Evolutionary conservation across 2,113 vertebrate species (phyloP), one percentile per base, ranked within the genome.

Genomic region (Probosciger aterrimus): DNA sequence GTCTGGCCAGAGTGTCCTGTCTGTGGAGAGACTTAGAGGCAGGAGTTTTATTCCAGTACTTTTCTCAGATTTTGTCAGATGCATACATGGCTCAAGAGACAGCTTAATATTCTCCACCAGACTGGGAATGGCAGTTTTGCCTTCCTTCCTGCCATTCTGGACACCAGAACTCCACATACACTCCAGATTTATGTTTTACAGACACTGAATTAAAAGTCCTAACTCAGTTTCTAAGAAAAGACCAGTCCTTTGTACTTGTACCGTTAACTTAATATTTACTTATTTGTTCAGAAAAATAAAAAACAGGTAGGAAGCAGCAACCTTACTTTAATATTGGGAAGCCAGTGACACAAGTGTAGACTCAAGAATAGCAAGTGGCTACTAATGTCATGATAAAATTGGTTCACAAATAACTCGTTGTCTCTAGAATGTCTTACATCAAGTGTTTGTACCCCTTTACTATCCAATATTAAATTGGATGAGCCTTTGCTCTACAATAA

Each of bases 141-240:
- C 27, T 64, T 68, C 60, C 20, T 70, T 12, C 23, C 16, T 52
- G 50, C 35, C 0, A 0, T 44, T 62, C 52, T 65, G 49, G 25
- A 41, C 44, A 30, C 31, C 13, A 35, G 31, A 83, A 68, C 13
- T 33, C 57, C 69, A 23, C 0, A 0, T 1, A 6, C 14, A 7
- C 27, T 49, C 47, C n/a, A 44, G 64, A 75, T 59, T 57, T 55
- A 7, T 41, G 8, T 73, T 64, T 64, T 63, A 39, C 13, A 41
- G 28, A 11, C 28, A 31, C 11, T 59, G 64, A 62, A 82, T 70
- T 27, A 69, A 84, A 84, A 83, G 20, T 39, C 44, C 28, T 65
- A 35, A 37, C 7, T 68, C 24, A 20, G 7, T 64, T 79, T 8
- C 10, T 30, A 67, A 83, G 44, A 49, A 88, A 86, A 71, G 64